A percentile compares a stretch with the other conserved stretches of the same genome.
These are phyloP conservation scores for Drosophila quinaria DNA, from an alignment of 2,888 invertebrate genomes.

Conservation along the genomic window DNA sequence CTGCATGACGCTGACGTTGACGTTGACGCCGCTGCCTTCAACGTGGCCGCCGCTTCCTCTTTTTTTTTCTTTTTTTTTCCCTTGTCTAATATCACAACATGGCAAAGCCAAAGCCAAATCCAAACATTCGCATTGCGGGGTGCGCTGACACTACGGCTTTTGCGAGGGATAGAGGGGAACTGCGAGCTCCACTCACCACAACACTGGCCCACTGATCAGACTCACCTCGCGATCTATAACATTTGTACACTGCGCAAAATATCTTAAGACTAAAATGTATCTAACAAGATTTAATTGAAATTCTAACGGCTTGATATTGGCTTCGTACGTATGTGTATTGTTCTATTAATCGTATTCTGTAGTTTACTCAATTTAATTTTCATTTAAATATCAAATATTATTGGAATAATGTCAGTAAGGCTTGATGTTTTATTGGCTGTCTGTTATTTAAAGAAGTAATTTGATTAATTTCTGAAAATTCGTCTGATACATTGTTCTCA, in stretches of 20 bases:
- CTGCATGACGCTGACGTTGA: conserved; percentile 34
- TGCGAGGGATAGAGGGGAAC: conserved; percentile 6
- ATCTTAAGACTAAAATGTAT: background rate
- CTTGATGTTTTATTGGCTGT: background rate
- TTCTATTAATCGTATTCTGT: too few relatives aligned
- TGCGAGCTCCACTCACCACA: conserved; percentile 44
- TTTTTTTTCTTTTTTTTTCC: conserved; percentile 7
- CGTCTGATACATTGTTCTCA: background rate
- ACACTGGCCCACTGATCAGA: conserved; percentile 27
- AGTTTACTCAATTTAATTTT: background rate
- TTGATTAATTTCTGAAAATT: background rate
- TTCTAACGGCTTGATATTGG: background rate
- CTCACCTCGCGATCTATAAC: conserved; percentile 36
- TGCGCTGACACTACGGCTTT: background rate
- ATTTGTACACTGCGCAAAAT: conserved; percentile 28
- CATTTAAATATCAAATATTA: too few relatives aligned
- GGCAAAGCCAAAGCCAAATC: conserved; percentile 49
- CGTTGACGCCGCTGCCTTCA: conserved; percentile 43
- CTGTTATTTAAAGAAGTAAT: background rate
- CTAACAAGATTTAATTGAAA: background rate
- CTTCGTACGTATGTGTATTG: background rate
- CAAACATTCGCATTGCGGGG: conserved; percentile 59
- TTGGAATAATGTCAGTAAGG: too few relatives aligned
- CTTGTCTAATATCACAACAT: conserved; percentile 49
- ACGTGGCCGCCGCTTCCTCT: conserved; percentile 30